phyloP scores from a whole-genome alignment of 1,140 invertebrate species.

The Argopecten irradians region DNA sequence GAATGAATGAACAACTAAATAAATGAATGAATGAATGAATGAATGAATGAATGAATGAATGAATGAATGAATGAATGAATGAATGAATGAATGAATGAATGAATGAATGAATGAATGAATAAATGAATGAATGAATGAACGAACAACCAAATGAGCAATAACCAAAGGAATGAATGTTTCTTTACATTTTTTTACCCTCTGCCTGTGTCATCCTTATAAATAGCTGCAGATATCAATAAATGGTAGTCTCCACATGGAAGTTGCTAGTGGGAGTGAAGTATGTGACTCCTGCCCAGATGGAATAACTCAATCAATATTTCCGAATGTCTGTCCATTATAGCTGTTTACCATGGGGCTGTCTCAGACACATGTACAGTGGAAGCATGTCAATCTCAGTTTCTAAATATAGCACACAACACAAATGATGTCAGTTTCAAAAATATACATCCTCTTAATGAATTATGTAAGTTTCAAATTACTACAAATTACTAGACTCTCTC shows the following conservation, averaged over 20 bases:
- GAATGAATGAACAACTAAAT: too few species aligned
- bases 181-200: too few species aligned
- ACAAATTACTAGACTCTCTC: too few species aligned
- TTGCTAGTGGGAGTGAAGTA: background rate
- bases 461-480: background rate
- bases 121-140: too few species aligned
- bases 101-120: too few species aligned
- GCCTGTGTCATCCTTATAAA: too few species aligned
- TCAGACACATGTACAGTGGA: background rate
- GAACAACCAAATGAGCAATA: too few species aligned
- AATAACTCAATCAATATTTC: conserved; percentile 14
- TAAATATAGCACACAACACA: background rate
- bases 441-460: background rate
- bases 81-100: too few species aligned
- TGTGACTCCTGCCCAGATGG: background rate
- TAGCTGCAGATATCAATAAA: background rate
- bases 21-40: too few species aligned
- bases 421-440: background rate
- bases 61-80: too few species aligned
- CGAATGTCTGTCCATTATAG: background rate
- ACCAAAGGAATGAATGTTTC: too few species aligned
- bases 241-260: background rate
- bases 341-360: background rate
- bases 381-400: conserved; percentile 1
- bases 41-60: too few species aligned